Conservation (phyloP, 2,888 invertebrate species). For the Philopedon plagiatum region DNA sequence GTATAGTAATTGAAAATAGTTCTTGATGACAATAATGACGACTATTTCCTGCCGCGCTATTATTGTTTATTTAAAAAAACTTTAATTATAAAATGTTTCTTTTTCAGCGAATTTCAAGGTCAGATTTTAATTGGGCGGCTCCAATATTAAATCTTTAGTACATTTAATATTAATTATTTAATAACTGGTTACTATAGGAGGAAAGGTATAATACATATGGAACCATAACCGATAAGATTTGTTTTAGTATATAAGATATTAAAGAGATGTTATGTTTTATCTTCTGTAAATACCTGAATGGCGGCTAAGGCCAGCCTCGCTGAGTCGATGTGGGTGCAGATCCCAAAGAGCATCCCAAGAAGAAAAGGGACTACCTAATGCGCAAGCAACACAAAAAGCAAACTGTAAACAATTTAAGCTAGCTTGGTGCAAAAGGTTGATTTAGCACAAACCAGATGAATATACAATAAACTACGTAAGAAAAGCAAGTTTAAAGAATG, state of each 20-base stretch:
- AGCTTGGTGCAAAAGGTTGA: neutral
- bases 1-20: too few species aligned
- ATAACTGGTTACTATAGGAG: neutral
- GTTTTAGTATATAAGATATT: neutral
- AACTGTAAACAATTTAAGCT: conserved; percentile 28
- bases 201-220: neutral
- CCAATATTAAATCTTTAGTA: neutral
- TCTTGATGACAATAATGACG: neutral
- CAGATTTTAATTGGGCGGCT: neutral
- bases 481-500: neutral
- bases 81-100: neutral
- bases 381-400: conserved; percentile 60
- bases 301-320: conserved; percentile 82
- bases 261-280: neutral
- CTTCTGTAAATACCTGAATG: conserved; percentile 76
- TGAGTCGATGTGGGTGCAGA: conserved; percentile 79
- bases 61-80: neutral
- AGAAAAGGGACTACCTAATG: conserved; percentile 75
- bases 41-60: neutral
- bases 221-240: neutral
- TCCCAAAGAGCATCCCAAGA: conserved; percentile 84
- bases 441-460: too few species aligned
- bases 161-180: neutral
- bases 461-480: neutral
- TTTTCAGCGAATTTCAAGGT: neutral